A percentile compares a stretch with the other conserved stretches of the same genome.
phyloP scores from a whole-genome alignment of 2,797 vertebrate species.

The Melanogrammus aeglefinus region DNA sequence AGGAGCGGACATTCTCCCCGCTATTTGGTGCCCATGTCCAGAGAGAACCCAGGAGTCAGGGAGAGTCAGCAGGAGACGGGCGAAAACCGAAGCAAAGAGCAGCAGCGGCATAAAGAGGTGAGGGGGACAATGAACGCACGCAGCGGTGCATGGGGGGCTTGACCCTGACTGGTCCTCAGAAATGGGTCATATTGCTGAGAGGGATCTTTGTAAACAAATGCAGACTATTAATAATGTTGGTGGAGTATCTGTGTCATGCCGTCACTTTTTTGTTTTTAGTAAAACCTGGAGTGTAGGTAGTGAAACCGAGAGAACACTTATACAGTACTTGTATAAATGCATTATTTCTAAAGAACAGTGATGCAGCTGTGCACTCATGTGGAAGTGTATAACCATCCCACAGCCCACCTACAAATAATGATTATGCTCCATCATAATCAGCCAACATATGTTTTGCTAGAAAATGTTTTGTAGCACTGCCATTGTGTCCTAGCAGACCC shows the following conservation, averaged over 20 bases:
- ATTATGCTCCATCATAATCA: neutral
- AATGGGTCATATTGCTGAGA: neutral
- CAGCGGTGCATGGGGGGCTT: neutral
- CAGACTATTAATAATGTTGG: neutral
- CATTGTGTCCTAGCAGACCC: neutral
- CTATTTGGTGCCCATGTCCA: slow-evolving; percentile 59
- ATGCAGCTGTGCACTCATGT: neutral
- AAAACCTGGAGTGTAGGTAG: neutral
- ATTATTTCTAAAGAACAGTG: neutral
- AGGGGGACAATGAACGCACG: slow-evolving; percentile 75
- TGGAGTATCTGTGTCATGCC: neutral
- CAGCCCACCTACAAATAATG: neutral
- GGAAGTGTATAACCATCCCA: neutral
- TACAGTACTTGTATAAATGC: neutral
- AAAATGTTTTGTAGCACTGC: neutral
- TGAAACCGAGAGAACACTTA: neutral
- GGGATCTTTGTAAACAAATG: neutral
- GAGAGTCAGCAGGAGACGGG: slow-evolving; percentile 60
- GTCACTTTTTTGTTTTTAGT: neutral
- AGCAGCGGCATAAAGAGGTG: slow-evolving; percentile 64
- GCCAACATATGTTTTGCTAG: neutral
- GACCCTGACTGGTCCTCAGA: neutral
- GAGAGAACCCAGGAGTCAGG: slow-evolving; percentile 54
- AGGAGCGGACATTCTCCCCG: slow-evolving; percentile 54
- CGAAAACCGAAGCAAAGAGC: slow-evolving; percentile 14